Evolutionary conservation across 2,113 vertebrate genomes (phyloP).

Genomic region (Lepus timidus): DNA sequence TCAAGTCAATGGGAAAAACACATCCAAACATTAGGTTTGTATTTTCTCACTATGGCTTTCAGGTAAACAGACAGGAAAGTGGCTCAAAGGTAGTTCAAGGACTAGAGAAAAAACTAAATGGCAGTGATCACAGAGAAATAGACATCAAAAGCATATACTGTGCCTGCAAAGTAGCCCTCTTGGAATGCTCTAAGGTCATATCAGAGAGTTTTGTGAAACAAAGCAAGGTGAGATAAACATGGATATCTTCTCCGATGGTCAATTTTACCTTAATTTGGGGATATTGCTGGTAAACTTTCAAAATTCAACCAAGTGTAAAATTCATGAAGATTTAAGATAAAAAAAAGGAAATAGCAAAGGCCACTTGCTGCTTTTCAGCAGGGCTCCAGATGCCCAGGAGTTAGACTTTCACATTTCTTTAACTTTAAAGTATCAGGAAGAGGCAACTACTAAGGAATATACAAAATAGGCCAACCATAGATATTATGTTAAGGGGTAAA

Average conservation of each 20-base stretch:
- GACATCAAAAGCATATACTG: background rate
- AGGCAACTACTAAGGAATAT: background rate
- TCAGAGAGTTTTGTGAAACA: background rate
- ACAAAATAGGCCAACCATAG: background rate
- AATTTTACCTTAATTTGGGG: background rate
- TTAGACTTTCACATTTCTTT: conserved; percentile 36
- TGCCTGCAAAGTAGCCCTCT: background rate
- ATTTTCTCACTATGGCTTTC: background rate
- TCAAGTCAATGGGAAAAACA: background rate
- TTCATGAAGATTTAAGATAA: background rate
- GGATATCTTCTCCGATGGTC: background rate
- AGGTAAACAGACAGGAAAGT: background rate
- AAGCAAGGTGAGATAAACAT: background rate
- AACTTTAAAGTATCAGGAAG: background rate
- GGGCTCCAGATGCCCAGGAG: background rate
- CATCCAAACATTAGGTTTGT: background rate
- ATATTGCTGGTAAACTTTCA: background rate
- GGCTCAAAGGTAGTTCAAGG: conserved; percentile 38
- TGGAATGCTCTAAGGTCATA: background rate
- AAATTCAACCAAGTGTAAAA: conserved; percentile 19
- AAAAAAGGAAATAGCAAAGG: conserved; percentile 22
- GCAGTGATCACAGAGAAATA: background rate
- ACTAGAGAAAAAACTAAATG: background rate
- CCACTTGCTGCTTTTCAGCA: conserved; percentile 18
- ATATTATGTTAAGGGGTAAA: background rate